Conservation (phyloP, 2,113 vertebrate species). For the Sigmodon hispidus region DNA sequence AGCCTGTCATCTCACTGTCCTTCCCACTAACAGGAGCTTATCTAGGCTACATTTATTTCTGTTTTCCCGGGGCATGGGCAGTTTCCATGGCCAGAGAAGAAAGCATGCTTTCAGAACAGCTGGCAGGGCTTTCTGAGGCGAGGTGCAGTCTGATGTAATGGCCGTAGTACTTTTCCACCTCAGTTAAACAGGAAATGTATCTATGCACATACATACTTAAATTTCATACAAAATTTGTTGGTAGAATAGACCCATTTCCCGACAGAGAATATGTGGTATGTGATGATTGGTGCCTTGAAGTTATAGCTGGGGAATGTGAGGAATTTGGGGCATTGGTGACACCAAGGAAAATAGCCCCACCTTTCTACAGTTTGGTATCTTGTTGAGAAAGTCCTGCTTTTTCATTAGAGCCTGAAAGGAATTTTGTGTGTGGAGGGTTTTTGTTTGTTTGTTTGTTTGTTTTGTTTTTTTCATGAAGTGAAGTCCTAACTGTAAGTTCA, state of each 20-base stretch:
- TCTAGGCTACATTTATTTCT: background rate
- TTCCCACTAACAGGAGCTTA: background rate
- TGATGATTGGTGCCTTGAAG: background rate
- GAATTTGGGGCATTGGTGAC: conserved; percentile 53
- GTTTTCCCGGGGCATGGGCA: background rate
- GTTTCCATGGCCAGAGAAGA: conserved; percentile 10
- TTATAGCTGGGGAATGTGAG: conserved; percentile 52
- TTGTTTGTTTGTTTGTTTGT: no score
- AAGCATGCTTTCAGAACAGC: background rate
- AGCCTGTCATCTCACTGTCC: background rate
- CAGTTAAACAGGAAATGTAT: background rate
- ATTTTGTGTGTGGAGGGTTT: conserved; percentile 10
- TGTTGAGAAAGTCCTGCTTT: conserved; percentile 63
- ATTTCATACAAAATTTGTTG: background rate
- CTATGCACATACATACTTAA: background rate
- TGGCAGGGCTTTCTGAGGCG: background rate
- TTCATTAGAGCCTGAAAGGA: conserved; percentile 48
- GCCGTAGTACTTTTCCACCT: conserved; percentile 13
- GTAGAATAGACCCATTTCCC: background rate
- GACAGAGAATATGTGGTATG: background rate
- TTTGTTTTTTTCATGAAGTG: conserved; percentile 2
- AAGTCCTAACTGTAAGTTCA: background rate
- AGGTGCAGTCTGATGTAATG: background rate
- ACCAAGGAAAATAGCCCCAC: background rate
- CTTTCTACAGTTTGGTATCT: conserved; percentile 42